A percentile compares a stretch with the other conserved stretches of the same genome.
Evolutionary conservation across 1,140 invertebrate genomes (phyloP).

Genomic region (Hesperophylax magnus): DNA sequence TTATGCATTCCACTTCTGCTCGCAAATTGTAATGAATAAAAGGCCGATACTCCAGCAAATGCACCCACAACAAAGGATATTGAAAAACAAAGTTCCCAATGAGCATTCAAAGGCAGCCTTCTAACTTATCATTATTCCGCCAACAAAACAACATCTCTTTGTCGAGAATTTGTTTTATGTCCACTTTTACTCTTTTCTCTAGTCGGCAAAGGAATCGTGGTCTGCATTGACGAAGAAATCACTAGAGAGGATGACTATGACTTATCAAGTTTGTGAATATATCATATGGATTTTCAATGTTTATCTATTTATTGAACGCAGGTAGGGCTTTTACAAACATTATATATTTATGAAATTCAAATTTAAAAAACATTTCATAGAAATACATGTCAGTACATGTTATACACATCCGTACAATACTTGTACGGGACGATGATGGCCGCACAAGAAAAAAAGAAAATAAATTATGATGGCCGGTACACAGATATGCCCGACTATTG

Average conservation of each 20-base stretch:
- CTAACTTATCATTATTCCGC: slow-evolving; percentile 45
- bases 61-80: slow-evolving; percentile 36
- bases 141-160: slow-evolving; percentile 45
- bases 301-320: too few relatives aligned
- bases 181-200: slow-evolving; percentile 36
- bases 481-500: too few relatives aligned
- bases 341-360: too few relatives aligned
- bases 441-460: too few relatives aligned
- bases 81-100: slow-evolving; percentile 47
- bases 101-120: slow-evolving; percentile 41
- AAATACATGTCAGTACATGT: too few relatives aligned
- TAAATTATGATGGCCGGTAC: too few relatives aligned
- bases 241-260: not conserved
- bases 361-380: too few relatives aligned
- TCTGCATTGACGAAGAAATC: not conserved
- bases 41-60: slow-evolving; percentile 23
- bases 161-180: slow-evolving; percentile 32
- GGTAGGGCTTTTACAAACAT: too few relatives aligned
- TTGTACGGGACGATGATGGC: too few relatives aligned
- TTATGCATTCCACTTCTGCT: not conserved
- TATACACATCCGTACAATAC: too few relatives aligned
- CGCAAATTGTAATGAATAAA: slow-evolving; percentile 36
- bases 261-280: not conserved
- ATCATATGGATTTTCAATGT: not conserved
- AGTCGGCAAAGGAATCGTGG: not conserved